phyloP scores from a whole-genome alignment of 1,140 invertebrate species.

The Zaprionus africanus region DNA sequence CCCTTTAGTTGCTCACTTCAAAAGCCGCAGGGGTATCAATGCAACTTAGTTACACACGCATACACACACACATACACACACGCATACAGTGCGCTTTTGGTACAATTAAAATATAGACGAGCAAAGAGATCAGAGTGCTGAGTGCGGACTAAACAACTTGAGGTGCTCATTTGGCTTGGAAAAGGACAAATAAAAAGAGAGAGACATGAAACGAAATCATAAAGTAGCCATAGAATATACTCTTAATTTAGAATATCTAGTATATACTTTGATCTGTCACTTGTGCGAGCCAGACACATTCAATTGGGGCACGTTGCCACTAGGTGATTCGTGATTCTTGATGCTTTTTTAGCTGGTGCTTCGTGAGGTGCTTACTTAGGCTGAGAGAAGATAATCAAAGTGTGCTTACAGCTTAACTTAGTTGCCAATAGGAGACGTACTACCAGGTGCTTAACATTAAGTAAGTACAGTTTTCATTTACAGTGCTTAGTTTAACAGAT shows the following conservation, averaged over 20 bases:
- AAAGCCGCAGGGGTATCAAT: conserved; percentile 38
- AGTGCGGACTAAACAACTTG: conserved; percentile 52
- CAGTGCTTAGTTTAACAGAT: conserved; percentile 64
- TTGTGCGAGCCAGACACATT: neutral
- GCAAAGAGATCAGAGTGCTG: conserved; percentile 28
- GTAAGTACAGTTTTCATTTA: conserved; percentile 66
- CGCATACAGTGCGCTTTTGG: conserved; percentile 39
- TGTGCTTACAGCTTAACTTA: conserved; percentile 70
- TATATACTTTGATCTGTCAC: conserved; percentile 8
- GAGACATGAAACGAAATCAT: neutral
- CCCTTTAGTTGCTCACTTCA: conserved; percentile 38
- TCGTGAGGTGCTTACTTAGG: conserved; percentile 24
- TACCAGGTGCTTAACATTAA: conserved; percentile 68
- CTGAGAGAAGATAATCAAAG: conserved; percentile 42
- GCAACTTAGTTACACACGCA: conserved; percentile 16
- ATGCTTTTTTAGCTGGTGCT: conserved; percentile 8
- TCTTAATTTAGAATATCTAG: neutral
- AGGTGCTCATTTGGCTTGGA: conserved; percentile 27
- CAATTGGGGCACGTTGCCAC: conserved; percentile 24
- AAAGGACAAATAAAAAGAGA: conserved; percentile 4
- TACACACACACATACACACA: conserved; percentile 20
- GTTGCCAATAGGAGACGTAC: conserved; percentile 54
- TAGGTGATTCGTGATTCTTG: conserved; percentile 16
- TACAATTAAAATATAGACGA: conserved; percentile 67
- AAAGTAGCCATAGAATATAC: conserved; percentile 15